Evolutionary conservation across 1,140 invertebrate genomes (phyloP).

Genomic region (Goniozus legneri): DNA sequence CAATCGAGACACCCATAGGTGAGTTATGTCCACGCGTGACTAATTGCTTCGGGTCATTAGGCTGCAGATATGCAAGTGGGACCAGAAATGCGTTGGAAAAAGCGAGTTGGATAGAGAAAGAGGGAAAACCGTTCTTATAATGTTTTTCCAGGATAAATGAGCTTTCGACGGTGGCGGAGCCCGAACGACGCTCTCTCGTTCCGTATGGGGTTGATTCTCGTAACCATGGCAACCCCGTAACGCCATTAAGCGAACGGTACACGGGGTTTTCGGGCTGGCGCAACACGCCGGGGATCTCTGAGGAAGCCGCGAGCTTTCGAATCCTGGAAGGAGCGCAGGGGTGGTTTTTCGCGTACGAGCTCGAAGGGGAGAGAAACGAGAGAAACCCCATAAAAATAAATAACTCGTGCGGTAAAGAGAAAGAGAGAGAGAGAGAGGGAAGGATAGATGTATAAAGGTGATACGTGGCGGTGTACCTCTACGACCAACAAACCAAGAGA

Average conservation of each 20-base stretch:
- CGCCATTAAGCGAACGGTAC: slow-evolving; percentile 51
- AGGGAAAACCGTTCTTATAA: slow-evolving; percentile 41
- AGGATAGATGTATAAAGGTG: slow-evolving; percentile 35
- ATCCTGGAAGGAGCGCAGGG: slow-evolving; percentile 9
- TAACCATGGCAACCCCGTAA: slow-evolving; percentile 52
- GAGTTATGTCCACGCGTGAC: too few relatives aligned
- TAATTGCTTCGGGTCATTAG: too few relatives aligned
- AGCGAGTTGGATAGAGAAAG: neutral
- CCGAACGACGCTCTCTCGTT: slow-evolving; percentile 17
- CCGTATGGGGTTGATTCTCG: slow-evolving; percentile 47
- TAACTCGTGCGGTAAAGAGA: slow-evolving; percentile 42
- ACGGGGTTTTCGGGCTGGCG: slow-evolving; percentile 28
- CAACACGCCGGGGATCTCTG: slow-evolving; percentile 20
- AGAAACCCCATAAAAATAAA: slow-evolving; percentile 52
- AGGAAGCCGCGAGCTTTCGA: slow-evolving; percentile 14
- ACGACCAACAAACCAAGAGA: neutral
- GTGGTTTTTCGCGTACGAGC: too few relatives aligned
- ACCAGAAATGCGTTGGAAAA: neutral
- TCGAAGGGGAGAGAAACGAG: slow-evolving; percentile 12
- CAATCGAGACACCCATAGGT: too few relatives aligned
- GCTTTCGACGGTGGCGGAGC: slow-evolving; percentile 38
- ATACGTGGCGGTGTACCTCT: slow-evolving; percentile 20
- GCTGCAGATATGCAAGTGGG: too few relatives aligned
- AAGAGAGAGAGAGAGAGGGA: too few relatives aligned
- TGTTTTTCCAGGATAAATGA: slow-evolving; percentile 56